phyloP scores from a whole-genome alignment of 2,888 invertebrate genomes.

The Resseliella maxima region DNA sequence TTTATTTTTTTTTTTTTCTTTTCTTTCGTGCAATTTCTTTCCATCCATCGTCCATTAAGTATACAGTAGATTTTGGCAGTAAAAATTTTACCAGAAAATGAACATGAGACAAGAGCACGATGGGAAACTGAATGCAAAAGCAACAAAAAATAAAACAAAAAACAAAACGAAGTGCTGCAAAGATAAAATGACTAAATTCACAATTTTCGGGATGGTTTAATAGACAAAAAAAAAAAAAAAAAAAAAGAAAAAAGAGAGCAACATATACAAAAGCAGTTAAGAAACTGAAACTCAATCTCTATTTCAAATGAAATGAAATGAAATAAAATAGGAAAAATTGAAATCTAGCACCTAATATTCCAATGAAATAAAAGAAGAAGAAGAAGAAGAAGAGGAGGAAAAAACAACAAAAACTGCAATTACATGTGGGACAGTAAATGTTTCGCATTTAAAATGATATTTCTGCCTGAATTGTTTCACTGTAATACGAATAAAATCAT shows the following conservation, averaged over 20 bases:
- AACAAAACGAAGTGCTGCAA: neutral
- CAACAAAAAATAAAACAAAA: too few species aligned
- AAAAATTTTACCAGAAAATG: neutral
- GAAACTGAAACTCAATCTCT: neutral
- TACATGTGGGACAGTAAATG: slow-evolving; percentile 5
- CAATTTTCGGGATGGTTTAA: neutral
- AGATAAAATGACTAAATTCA: neutral
- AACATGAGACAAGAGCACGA: neutral
- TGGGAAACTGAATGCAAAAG: neutral
- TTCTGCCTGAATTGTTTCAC: neutral
- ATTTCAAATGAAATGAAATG: neutral
- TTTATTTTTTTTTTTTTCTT: neutral
- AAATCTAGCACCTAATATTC: slow-evolving; percentile 44
- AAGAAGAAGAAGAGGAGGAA: too few species aligned
- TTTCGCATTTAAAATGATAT: neutral
- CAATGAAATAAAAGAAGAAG: too few species aligned
- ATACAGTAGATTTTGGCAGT: neutral
- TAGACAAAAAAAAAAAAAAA: neutral
- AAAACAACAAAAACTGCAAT: slow-evolving; percentile 34
- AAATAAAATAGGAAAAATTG: slow-evolving; percentile 11
- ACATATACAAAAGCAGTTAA: neutral
- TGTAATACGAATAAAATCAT: neutral
- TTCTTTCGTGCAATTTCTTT: too few species aligned
- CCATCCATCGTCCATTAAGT: neutral
- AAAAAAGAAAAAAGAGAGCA: neutral